Conservation (phyloP, 2,888 invertebrate species). For the Sylvicola cinctus region DNA sequence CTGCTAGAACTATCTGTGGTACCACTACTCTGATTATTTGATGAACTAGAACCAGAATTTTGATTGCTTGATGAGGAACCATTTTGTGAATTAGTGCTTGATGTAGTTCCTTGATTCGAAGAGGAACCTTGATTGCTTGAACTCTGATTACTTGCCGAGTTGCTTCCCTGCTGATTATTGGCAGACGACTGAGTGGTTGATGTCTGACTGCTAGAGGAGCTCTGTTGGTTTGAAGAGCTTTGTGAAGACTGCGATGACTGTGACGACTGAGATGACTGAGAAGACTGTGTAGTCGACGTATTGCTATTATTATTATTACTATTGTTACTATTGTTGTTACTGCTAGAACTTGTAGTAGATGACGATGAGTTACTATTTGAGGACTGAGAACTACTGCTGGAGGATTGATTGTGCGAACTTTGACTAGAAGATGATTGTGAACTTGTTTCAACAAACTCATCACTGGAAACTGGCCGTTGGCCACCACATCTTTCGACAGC, state of each 20-base stretch:
- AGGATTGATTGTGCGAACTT: slow-evolving; percentile 7
- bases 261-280: not conserved
- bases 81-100: slow-evolving; percentile 5
- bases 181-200: slow-evolving; percentile 2
- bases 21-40: slow-evolving; percentile 1
- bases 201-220: slow-evolving; percentile 2
- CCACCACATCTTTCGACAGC: slow-evolving; percentile 27
- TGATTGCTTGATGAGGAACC: slow-evolving; percentile 5
- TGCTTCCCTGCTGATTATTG: slow-evolving; percentile 1
- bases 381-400: slow-evolving; percentile 4
- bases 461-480: slow-evolving; percentile 1
- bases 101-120: slow-evolving; percentile 7
- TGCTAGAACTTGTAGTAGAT: slow-evolving; percentile 4
- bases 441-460: not conserved
- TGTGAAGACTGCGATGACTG: not conserved
- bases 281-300: not conserved
- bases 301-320: slow-evolving; percentile 6
- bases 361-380: slow-evolving; percentile 14
- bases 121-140: slow-evolving; percentile 8
- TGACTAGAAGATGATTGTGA: slow-evolving; percentile 12
- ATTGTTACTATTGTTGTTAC: slow-evolving; percentile 7
- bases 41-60: not conserved
- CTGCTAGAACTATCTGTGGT: too few relatives aligned
- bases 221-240: slow-evolving; percentile 2
- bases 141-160: slow-evolving; percentile 5